phyloP scores from a whole-genome alignment of 2,113 vertebrate species.

The Fulica atra region DNA sequence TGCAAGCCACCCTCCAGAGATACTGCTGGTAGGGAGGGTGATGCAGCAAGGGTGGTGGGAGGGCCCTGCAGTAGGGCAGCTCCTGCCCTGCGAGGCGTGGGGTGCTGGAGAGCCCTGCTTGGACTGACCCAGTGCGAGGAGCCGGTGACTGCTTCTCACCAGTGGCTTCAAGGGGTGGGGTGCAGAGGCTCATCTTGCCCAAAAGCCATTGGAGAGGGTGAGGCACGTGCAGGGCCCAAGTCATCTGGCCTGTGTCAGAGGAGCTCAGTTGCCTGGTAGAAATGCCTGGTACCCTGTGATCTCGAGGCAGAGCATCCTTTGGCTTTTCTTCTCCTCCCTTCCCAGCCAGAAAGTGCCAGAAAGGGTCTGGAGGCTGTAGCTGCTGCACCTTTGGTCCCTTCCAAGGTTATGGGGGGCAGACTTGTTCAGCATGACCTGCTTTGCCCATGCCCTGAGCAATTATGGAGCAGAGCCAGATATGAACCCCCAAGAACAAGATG shows the following conservation, averaged over 20 bases:
- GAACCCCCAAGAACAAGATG: rapidly evolving
- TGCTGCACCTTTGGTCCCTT: not conserved
- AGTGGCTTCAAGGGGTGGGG: rapidly evolving
- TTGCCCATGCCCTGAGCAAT: not conserved
- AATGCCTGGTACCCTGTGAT: not conserved
- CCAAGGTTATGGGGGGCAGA: not conserved
- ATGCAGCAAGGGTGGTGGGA: rapidly evolving
- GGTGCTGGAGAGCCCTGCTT: not conserved
- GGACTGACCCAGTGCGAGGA: rapidly evolving
- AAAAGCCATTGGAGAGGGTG: not conserved
- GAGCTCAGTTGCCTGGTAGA: not conserved
- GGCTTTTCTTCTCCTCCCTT: not conserved
- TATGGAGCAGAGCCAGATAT: not conserved
- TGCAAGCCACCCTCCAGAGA: not conserved
- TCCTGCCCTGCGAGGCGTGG: not conserved
- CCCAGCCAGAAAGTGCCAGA: not conserved
- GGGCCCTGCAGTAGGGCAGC: not conserved
- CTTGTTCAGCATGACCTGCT: not conserved
- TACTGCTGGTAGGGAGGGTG: not conserved
- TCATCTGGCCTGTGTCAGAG: not conserved
- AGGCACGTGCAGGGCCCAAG: not conserved
- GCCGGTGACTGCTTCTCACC: not conserved
- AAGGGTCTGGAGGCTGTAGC: not conserved
- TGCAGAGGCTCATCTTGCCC: not conserved
- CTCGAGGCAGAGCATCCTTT: not conserved